A percentile compares a stretch with the other conserved stretches of the same genome.
Conservation (phyloP, 30 jellyfish, hydroid and myxozoan genomes). For the Chrysaora quinquecirrha region DNA sequence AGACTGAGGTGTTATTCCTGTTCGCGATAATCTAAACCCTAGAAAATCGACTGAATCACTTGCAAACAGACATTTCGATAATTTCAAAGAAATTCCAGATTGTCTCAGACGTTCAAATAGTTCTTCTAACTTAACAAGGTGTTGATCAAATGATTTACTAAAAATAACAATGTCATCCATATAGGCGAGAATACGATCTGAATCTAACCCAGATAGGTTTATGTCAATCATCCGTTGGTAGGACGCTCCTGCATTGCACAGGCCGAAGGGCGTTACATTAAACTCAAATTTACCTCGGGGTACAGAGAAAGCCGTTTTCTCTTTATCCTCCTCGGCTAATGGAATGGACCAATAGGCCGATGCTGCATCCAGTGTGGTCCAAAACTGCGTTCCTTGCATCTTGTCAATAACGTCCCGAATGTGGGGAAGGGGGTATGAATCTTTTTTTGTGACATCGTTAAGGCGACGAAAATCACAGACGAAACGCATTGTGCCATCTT, state of each 20-base stretch:
- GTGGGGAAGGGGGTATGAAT: background rate
- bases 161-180: background rate
- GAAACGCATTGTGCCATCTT: background rate
- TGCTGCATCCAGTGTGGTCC: constrained; percentile 45
- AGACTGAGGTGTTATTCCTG: constrained; percentile 50
- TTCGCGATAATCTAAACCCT: constrained; percentile 37
- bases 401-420: constrained; percentile 3
- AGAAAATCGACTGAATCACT: constrained; percentile 30
- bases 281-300: constrained; percentile 39
- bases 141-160: background rate
- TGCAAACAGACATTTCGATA: constrained; percentile 49
- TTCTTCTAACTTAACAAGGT: background rate
- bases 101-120: background rate
- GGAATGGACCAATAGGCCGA: constrained; percentile 65
- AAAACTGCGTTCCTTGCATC: constrained; percentile 10
- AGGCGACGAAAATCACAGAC: constrained; percentile 4
- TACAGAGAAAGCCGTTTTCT: constrained; percentile 38
- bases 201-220: background rate
- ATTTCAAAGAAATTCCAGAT: constrained; percentile 33
- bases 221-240: constrained; percentile 7
- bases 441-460: constrained; percentile 1
- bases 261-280: constrained; percentile 16
- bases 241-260: background rate
- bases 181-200: constrained; percentile 1
- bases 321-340: constrained; percentile 32